These are phyloP conservation scores for Hystrix brachyura DNA, from an alignment of 2,113 vertebrate genomes.

Conservation along the genomic window DNA sequence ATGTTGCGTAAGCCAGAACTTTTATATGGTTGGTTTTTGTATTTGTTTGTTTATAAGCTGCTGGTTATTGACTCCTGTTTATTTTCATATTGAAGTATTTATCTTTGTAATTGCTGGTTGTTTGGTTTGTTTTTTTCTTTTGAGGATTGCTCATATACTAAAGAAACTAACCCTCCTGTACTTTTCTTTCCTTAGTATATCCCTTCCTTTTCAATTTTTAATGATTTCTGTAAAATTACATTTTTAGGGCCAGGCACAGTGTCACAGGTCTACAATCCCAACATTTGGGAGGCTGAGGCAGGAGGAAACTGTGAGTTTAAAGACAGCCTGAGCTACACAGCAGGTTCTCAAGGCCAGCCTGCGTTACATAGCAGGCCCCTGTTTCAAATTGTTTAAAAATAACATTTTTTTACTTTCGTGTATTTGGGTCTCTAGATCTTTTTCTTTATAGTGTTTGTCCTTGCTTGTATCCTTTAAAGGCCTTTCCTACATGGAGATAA, in stretches of 20 bases:
- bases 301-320: not conserved
- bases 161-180: not conserved
- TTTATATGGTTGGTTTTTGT: not conserved
- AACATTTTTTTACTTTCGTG: conserved; percentile 14
- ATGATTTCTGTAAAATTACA: not conserved
- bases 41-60: conserved; percentile 7
- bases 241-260: not conserved
- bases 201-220: conserved; percentile 37
- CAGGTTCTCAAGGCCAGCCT: not conserved
- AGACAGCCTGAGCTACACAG: not conserved
- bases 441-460: not conserved
- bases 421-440: not conserved
- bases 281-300: not conserved
- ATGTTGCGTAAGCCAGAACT: not conserved
- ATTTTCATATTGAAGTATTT: conserved; percentile 30
- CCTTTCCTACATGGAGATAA: conserved; percentile 14
- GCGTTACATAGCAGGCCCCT: not conserved
- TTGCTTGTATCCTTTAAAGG: not conserved
- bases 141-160: not conserved
- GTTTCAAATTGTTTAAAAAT: not conserved
- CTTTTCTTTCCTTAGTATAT: not conserved
- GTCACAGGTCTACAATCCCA: not conserved
- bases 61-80: conserved; percentile 9
- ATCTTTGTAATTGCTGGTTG: not conserved
- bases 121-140: not conserved